Percentiles rank a stretch among this genome's conserved stretches.
These are phyloP conservation scores for Ciona savignyi DNA, from an alignment of 23 tunicate genomes.

Conservation along the genomic window DNA sequence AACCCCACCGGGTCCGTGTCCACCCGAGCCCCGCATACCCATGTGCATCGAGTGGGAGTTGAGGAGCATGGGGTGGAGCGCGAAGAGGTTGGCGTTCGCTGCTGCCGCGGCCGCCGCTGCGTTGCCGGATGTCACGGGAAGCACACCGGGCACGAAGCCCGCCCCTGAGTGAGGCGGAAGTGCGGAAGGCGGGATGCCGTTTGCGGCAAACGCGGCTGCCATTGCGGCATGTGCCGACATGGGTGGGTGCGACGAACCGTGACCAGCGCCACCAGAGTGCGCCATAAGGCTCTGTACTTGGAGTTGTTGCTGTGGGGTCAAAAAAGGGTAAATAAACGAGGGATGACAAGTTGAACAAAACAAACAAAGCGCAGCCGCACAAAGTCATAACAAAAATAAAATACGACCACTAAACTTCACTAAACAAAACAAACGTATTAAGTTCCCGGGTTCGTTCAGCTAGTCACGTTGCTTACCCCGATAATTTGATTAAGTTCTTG, in stretches of 20 bases:
- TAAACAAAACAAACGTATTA: no score
- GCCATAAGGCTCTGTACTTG: slow-evolving; percentile 77
- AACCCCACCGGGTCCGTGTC: background rate
- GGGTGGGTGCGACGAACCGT: slow-evolving; percentile 36
- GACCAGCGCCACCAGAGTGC: slow-evolving; percentile 35
- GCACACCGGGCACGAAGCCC: slow-evolving; percentile 14
- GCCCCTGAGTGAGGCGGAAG: slow-evolving; percentile 26
- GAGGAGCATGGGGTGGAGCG: slow-evolving; percentile 18
- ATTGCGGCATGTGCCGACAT: slow-evolving; percentile 36
- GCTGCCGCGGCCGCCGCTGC: slow-evolving; percentile 13
- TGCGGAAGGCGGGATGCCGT: slow-evolving; percentile 22
- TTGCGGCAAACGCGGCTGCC: slow-evolving; percentile 53
- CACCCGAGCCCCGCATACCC: slow-evolving; percentile 25
- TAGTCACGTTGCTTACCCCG: slow-evolving; percentile 62
- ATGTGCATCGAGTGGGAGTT: slow-evolving; percentile 25
- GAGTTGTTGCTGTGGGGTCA: slow-evolving; percentile 63
- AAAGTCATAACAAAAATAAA: background rate
- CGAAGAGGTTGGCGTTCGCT: slow-evolving; percentile 19
- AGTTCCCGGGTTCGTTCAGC: no score
- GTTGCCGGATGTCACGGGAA: slow-evolving; percentile 15
- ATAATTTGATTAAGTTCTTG: slow-evolving; percentile 70
- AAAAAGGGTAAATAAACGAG: no score
- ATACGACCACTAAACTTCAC: no score
- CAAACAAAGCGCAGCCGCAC: background rate
- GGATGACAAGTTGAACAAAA: background rate